Base-by-base conservation (phyloP, 2,113 vertebrate species). In the Etia nguti region DNA sequence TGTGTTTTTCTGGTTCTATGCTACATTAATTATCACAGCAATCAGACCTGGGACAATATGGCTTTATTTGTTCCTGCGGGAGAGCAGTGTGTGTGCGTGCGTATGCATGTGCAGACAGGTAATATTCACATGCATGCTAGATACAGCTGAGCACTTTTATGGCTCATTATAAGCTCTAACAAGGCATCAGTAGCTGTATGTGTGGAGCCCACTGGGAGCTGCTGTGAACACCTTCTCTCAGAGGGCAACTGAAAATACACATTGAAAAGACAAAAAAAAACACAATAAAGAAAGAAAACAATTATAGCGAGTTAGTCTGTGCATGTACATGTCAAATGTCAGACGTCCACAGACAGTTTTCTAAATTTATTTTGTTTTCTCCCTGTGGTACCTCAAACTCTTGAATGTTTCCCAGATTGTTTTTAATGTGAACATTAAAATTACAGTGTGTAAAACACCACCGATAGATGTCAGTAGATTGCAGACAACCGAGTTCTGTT, bases 1-100 rank as follows among this genome's bases (percentile, higher is more conserved):
- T 88, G 94, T 94, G 88, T 91, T 94, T 93, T 86, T 91, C 91
- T 89, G 41, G 41, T 91, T 91, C 26, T 92, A 84, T 94, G 94
- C 86, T 92, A 87, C 94, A 94, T 93, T 95, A 94, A 94, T 95
- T 95, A 95, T 84, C 92, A 83, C 88, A 89, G 94, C 91, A 93
- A 90, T 94, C 90, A 94, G 92, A 87, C 84, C 81, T 43, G 86
- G 85, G 86, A 93, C 94, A 95, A 95, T 95, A 95, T 94, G 94
- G 91, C 92, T 93, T 92, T 93, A 92, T 92, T 93, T 93, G 92
- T 86, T 89, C 93, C 93, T 87, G 88, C 2, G 89, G 88, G 94
- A 90, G 85, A 68, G 29, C 1, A 46, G 10, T 62, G 59, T 62
- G 56, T 46, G 84, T 55, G 80, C 46, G 84, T 26, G 75, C 81